Evolutionary conservation across 2,888 invertebrate species (phyloP).

Genomic region (Amblyteles armatorius): DNA sequence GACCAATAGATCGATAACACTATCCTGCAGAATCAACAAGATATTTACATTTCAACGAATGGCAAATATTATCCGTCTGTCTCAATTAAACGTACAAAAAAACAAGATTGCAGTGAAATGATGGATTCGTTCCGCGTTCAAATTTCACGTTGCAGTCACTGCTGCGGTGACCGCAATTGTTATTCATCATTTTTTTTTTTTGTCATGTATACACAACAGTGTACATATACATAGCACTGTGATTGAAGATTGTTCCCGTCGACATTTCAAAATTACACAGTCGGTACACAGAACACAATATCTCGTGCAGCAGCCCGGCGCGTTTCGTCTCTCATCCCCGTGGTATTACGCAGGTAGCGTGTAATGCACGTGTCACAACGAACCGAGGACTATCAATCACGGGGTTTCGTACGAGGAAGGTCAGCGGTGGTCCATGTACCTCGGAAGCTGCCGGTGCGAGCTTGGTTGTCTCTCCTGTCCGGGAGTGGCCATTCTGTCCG

Average conservation of each 20-base stretch:
- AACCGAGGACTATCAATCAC: constrained; percentile 73
- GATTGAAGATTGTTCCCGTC: constrained; percentile 58
- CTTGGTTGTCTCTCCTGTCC: constrained; percentile 58
- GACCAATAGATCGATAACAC: neutral
- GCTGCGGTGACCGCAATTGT: constrained; percentile 4
- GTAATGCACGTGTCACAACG: constrained; percentile 76
- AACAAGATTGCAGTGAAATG: neutral
- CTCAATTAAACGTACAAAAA: neutral
- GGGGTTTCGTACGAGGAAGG: constrained; percentile 49
- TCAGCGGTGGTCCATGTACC: constrained; percentile 66
- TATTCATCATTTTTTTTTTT: constrained; percentile 11
- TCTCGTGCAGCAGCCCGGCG: constrained; percentile 21
- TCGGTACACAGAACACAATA: constrained; percentile 37
- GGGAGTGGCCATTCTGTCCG: constrained; percentile 27
- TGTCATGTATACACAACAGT: constrained; percentile 18
- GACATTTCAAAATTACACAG: constrained; percentile 71
- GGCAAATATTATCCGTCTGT: neutral
- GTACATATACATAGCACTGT: constrained; percentile 11
- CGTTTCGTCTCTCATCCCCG: constrained; percentile 19
- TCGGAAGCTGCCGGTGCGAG: constrained; percentile 67
- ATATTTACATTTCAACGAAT: constrained; percentile 19
- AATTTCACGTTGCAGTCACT: neutral
- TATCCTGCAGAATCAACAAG: neutral
- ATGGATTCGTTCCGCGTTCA: neutral
- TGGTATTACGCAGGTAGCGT: constrained; percentile 64